Evolutionary conservation across 1,140 invertebrate genomes (phyloP).

Genomic region (Cyrtorhinus lividipennis): DNA sequence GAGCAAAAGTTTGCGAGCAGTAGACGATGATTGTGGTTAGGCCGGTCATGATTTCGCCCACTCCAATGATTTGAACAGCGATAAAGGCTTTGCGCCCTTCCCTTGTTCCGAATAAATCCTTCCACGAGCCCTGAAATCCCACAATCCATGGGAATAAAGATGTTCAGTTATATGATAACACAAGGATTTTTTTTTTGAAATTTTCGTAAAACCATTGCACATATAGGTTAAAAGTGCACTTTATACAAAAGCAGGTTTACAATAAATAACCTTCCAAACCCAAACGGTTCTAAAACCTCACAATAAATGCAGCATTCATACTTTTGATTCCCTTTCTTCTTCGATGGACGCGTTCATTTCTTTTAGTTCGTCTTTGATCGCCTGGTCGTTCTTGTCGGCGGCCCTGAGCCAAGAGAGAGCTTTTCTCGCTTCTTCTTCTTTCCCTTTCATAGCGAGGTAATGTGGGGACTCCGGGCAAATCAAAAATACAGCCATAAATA

Average conservation of each 20-base stretch:
- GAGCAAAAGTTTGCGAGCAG: conserved; percentile 21
- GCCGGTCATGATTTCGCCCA: conserved; percentile 24
- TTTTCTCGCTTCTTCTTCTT: conserved; percentile 42
- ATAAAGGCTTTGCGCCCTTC: conserved; percentile 23
- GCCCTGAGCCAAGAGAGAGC: conserved; percentile 50
- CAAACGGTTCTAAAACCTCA: too few relatives aligned
- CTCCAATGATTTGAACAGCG: conserved; percentile 22
- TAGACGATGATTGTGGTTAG: conserved; percentile 25
- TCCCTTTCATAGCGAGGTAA: conserved; percentile 44
- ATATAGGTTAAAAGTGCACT: too few relatives aligned
- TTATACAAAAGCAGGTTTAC: too few relatives aligned
- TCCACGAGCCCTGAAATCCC: conserved; percentile 9
- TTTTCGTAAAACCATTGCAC: too few relatives aligned
- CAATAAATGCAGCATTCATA: too few relatives aligned
- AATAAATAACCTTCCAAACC: too few relatives aligned
- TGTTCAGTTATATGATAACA: too few relatives aligned
- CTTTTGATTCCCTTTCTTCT: conserved; percentile 7
- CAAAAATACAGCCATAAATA: conserved; percentile 49
- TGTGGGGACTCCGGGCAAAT: conserved; percentile 73
- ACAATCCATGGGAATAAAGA: too few relatives aligned
- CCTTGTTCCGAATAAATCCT: conserved; percentile 20
- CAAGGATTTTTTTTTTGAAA: too few relatives aligned
- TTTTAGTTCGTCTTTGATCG: conserved; percentile 20
- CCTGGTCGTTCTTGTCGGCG: neutral
- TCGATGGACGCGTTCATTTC: conserved; percentile 20